Conservation (phyloP, 2,888 invertebrate species). For the Stramonita haemastoma region DNA sequence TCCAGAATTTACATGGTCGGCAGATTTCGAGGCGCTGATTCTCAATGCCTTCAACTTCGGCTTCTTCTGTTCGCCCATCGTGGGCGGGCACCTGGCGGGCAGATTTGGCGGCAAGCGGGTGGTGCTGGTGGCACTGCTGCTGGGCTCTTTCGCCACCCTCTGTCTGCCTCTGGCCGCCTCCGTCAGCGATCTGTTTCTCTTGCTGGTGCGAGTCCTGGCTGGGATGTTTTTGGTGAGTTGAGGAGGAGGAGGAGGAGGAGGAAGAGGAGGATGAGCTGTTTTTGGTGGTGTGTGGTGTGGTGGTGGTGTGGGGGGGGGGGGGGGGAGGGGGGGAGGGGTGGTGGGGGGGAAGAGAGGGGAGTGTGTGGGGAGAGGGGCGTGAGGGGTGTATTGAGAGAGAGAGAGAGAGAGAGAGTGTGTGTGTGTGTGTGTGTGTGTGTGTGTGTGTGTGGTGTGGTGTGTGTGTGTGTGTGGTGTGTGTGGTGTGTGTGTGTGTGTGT, state of each 20-base stretch:
- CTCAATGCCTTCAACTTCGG: conserved; percentile 73
- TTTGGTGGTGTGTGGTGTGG: no score
- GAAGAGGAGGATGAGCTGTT: no score
- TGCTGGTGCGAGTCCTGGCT: conserved; percentile 86
- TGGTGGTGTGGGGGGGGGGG: no score
- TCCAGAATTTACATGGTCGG: conserved; percentile 66
- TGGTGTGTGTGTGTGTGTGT: no score
- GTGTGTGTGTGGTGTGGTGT: no score
- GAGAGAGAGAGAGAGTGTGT: no score
- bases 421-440: no score
- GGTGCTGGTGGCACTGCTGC: conserved; percentile 87
- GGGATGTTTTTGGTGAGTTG: conserved; percentile 86
- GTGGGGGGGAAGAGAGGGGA: no score
- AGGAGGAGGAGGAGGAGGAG: not conserved
- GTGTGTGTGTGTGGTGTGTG: no score
- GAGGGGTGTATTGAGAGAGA: no score
- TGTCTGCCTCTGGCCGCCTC: conserved; percentile 87
- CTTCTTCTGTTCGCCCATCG: conserved; percentile 69
- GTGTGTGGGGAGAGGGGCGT: no score
- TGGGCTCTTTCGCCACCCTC: conserved; percentile 88
- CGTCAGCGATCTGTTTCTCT: conserved; percentile 83
- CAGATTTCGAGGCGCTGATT: conserved; percentile 66
- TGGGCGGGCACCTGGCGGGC: conserved; percentile 82
- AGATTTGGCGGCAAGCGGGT: conserved; percentile 91
- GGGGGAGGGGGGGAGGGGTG: no score